phyloP scores from a whole-genome alignment of 2,113 vertebrate species.

The Aplodontia rufa region DNA sequence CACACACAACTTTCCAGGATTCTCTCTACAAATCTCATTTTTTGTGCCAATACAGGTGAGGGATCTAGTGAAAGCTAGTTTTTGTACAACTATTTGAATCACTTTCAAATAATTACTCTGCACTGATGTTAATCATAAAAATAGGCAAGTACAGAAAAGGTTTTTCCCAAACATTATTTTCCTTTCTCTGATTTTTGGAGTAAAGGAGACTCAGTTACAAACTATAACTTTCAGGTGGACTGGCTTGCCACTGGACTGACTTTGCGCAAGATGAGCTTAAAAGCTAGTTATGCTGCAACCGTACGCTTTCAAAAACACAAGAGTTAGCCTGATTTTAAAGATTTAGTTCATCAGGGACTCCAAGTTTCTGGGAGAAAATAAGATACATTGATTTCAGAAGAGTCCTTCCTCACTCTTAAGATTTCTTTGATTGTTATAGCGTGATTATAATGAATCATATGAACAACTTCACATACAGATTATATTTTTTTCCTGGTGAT shows the following conservation, averaged over 20 bases:
- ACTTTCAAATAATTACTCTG: not conserved
- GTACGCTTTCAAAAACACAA: not conserved
- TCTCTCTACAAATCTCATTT: not conserved
- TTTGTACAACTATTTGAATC: constrained; percentile 7
- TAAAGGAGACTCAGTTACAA: not conserved
- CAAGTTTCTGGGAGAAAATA: constrained; percentile 22
- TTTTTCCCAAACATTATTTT: not conserved
- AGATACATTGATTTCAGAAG: not conserved
- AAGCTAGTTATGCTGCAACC: not conserved
- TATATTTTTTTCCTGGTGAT: constrained; percentile 70
- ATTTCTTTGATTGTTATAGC: constrained; percentile 15
- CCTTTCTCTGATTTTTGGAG: not conserved
- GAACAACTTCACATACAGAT: constrained; percentile 62
- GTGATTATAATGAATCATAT: constrained; percentile 32
- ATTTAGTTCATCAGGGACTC: not conserved
- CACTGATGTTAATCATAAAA: constrained; percentile 28
- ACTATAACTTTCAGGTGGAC: not conserved
- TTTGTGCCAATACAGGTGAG: not conserved
- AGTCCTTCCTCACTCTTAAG: not conserved
- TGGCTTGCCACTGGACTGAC: not conserved
- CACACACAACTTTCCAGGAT: not conserved
- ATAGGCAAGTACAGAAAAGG: not conserved
- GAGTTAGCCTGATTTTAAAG: constrained; percentile 25
- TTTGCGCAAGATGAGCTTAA: constrained; percentile 5
- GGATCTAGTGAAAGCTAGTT: constrained; percentile 5